phyloP scores from a whole-genome alignment of 1,140 invertebrate species.

The Latrodectus geometricus region DNA sequence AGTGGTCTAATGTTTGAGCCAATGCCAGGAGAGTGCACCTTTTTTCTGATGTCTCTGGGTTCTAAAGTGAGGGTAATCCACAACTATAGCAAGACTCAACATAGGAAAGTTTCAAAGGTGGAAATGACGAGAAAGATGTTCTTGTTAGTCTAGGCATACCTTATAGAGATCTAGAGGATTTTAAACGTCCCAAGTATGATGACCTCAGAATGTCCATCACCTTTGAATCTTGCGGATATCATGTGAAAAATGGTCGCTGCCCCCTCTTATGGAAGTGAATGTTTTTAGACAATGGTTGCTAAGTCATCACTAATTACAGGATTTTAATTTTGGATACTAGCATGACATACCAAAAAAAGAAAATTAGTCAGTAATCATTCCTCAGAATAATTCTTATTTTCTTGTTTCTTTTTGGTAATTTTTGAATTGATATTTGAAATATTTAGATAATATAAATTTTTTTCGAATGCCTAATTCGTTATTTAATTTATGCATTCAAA shows the following conservation, averaged over 20 bases:
- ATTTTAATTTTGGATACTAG: too few relatives aligned
- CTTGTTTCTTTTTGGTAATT: too few relatives aligned
- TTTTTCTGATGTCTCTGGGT: background rate
- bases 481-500: too few relatives aligned
- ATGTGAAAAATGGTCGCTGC: background rate
- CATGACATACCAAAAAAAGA: too few relatives aligned
- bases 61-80: background rate
- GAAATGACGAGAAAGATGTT: constrained; percentile 18
- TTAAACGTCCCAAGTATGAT: constrained; percentile 25
- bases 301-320: background rate
- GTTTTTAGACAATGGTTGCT: constrained; percentile 43
- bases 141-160: constrained; percentile 3
- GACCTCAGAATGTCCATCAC: background rate
- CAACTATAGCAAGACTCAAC: background rate
- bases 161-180: constrained; percentile 22
- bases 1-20: constrained; percentile 24
- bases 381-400: too few relatives aligned
- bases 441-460: too few relatives aligned
- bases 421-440: too few relatives aligned
- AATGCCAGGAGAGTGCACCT: constrained; percentile 6
- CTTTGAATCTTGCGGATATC: constrained; percentile 12
- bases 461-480: too few relatives aligned
- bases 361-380: too few relatives aligned
- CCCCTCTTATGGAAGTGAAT: constrained; percentile 25
- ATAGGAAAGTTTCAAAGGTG: constrained; percentile 29